Evolutionary conservation across 2,888 invertebrate species (phyloP).

Genomic region (Chrysodeixis includens): DNA sequence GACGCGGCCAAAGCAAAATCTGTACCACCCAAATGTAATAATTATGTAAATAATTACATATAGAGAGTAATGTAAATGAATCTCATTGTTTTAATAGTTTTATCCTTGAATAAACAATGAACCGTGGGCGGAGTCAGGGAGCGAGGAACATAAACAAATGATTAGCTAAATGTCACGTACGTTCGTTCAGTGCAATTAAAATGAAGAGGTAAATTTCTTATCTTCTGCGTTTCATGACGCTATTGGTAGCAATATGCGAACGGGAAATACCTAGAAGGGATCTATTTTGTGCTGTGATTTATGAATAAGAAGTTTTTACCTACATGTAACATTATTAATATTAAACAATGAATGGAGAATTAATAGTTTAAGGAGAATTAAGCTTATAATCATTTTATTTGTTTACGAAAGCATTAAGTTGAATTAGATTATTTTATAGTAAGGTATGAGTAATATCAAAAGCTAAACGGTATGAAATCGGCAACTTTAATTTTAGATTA

Average conservation of each 20-base stretch:
- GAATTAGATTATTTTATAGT: no score
- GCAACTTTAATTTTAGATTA: no score
- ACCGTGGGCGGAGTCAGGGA: conserved; percentile 29
- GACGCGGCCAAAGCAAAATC: not conserved
- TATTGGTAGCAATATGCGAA: not conserved
- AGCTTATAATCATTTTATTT: no score
- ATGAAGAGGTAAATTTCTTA: conserved; percentile 10
- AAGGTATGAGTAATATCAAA: no score
- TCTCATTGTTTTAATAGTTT: conserved; percentile 35
- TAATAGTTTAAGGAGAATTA: no score
- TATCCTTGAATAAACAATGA: conserved; percentile 35
- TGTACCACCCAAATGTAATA: not conserved
- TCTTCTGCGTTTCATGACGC: not conserved
- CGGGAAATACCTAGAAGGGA: not conserved
- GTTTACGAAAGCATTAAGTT: no score
- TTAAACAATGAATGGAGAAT: no score
- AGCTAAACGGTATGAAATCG: no score
- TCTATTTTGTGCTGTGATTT: conserved; percentile 6
- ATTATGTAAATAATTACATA: conserved; percentile 8
- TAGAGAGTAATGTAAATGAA: conserved; percentile 42
- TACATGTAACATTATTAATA: no score
- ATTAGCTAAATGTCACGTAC: conserved; percentile 24
- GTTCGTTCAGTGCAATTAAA: not conserved
- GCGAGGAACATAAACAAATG: conserved; percentile 16
- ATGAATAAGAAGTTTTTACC: no score